phyloP scores from a whole-genome alignment of 2,888 invertebrate genomes.

The Drosophila picticornis region DNA sequence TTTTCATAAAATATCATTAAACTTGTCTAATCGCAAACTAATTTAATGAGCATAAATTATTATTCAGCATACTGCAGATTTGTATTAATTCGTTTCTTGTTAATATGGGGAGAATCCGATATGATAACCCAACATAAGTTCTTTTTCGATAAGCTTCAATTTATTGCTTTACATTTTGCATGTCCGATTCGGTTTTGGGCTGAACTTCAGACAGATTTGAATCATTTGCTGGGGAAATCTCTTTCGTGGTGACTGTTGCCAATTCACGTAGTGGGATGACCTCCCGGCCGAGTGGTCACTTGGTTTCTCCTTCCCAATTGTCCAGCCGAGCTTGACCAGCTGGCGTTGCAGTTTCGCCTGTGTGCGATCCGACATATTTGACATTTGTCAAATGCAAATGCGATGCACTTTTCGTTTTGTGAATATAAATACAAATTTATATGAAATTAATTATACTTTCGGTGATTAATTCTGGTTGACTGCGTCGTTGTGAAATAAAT shows the following conservation, averaged over 20 bases:
- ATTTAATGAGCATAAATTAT: not conserved
- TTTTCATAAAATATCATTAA: not conserved
- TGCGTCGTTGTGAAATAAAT: not conserved
- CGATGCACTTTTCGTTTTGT: not conserved
- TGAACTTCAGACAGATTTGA: not conserved
- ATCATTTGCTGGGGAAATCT: not conserved
- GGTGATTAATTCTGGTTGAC: not conserved
- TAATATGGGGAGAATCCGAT: not conserved
- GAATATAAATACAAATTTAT: not conserved
- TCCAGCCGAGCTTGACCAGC: slow-evolving; percentile 46
- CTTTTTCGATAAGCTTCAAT: not conserved
- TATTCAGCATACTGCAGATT: not conserved
- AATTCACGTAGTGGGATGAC: slow-evolving; percentile 36
- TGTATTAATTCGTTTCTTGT: not conserved
- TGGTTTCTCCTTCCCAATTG: slow-evolving; percentile 22
- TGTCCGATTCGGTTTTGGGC: not conserved
- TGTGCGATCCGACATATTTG: slow-evolving; percentile 32
- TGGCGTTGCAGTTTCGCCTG: slow-evolving; percentile 42
- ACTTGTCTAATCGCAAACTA: not conserved
- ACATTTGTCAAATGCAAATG: not conserved
- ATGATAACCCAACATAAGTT: not conserved
- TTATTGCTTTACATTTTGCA: not conserved
- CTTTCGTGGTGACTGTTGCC: slow-evolving; percentile 17
- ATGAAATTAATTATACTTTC: not conserved
- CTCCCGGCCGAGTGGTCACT: slow-evolving; percentile 12